phyloP scores from a whole-genome alignment of 2,113 vertebrate genomes.

The Xiphophorus couchianus region DNA sequence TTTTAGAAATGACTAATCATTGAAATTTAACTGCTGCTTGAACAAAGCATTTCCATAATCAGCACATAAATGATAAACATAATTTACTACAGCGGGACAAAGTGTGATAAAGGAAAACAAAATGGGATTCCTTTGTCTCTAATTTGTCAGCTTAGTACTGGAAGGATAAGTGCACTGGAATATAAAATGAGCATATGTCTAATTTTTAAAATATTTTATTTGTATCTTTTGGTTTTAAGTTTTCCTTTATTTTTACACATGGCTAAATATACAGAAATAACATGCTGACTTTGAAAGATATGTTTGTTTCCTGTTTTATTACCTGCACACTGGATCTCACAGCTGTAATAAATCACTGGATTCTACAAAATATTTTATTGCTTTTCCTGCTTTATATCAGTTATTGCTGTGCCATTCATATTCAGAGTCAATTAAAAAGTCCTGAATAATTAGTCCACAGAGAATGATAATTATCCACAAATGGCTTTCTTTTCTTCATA shows the following conservation, averaged over 20 bases:
- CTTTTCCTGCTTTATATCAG: neutral
- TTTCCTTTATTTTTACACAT: no score
- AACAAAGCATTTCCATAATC: neutral
- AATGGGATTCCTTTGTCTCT: neutral
- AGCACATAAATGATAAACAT: neutral
- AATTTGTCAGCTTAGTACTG: neutral
- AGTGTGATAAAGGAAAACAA: no score
- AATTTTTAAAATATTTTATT: no score
- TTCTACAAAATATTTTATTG: neutral
- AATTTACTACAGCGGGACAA: neutral
- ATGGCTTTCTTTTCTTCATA: slow-evolving; percentile 34
- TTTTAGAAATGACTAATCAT: neutral
- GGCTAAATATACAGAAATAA: no score
- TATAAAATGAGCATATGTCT: no score
- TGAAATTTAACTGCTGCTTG: neutral
- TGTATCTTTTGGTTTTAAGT: no score
- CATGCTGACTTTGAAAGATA: no score
- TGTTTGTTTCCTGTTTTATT: neutral
- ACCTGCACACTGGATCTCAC: neutral
- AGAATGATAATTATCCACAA: slow-evolving; percentile 34
- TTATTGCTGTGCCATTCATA: neutral
- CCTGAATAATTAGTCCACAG: slow-evolving; percentile 45
- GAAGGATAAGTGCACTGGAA: no score
- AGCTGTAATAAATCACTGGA: neutral
- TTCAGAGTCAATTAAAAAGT: slow-evolving; percentile 41